Conservation (phyloP, 1,140 invertebrate genomes). For the Zaprionus ornatus region DNA sequence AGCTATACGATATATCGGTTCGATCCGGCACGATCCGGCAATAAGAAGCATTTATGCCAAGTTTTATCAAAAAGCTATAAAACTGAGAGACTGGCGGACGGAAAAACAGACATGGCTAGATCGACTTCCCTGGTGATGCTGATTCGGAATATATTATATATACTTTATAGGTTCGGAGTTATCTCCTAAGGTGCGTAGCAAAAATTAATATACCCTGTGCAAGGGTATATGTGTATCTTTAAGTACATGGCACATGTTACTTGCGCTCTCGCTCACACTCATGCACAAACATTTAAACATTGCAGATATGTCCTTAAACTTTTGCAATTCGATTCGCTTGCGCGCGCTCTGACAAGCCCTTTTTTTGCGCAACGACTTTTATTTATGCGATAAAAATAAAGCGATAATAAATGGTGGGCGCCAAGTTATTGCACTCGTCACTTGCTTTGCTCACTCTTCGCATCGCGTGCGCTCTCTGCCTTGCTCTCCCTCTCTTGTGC, state of each 20-base stretch:
- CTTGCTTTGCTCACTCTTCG: background rate
- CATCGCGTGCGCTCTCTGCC: background rate
- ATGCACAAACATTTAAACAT: conserved; percentile 58
- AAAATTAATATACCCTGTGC: too few relatives aligned
- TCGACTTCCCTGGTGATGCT: too few relatives aligned
- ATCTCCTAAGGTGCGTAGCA: too few relatives aligned
- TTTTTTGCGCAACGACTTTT: conserved; percentile 68
- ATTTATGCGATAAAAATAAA: conserved; percentile 81
- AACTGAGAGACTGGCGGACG: too few relatives aligned
- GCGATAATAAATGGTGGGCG: conserved; percentile 77
- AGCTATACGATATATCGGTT: too few relatives aligned
- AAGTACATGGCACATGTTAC: conserved; percentile 24
- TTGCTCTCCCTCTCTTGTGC: conserved; percentile 8
- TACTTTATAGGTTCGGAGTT: too few relatives aligned
- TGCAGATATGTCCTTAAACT: conserved; percentile 70
- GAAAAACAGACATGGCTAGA: too few relatives aligned
- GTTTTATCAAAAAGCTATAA: too few relatives aligned
- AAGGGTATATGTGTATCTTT: conserved; percentile 26
- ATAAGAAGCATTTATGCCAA: too few relatives aligned
- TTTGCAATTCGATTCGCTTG: conserved; percentile 39
- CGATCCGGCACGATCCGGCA: too few relatives aligned
- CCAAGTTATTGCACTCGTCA: conserved; percentile 72
- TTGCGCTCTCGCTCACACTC: conserved; percentile 17
- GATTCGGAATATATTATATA: too few relatives aligned
- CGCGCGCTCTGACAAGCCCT: conserved; percentile 65